Percentiles rank a stretch among this genome's conserved stretches.
Conservation (phyloP, 1,140 invertebrate genomes). For the Drosophila teissieri region DNA sequence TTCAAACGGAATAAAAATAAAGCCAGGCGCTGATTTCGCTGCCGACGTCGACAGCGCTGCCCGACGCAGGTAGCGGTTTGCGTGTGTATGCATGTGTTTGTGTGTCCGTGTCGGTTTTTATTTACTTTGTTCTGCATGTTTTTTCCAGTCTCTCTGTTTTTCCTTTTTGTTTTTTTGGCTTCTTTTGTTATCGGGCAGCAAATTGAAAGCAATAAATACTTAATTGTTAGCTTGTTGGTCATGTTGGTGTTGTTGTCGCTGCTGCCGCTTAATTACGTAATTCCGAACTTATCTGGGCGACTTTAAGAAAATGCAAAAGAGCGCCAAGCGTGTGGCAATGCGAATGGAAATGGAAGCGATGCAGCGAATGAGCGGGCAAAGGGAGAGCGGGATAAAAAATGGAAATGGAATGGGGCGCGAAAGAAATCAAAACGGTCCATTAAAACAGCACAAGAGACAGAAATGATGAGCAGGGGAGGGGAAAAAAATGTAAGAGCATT, state of each 20-base stretch:
- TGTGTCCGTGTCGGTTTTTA: slow-evolving; percentile 38
- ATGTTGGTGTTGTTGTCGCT: slow-evolving; percentile 8
- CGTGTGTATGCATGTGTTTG: slow-evolving; percentile 23
- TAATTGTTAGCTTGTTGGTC: slow-evolving; percentile 61
- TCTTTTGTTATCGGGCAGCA: slow-evolving; percentile 65
- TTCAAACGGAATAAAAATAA: slow-evolving; percentile 15
- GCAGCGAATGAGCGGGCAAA: background rate
- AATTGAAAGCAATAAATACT: slow-evolving; percentile 80
- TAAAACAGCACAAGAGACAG: background rate
- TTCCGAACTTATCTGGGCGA: slow-evolving; percentile 67
- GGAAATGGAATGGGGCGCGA: background rate
- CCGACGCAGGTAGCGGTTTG: slow-evolving; percentile 28
- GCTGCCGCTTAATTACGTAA: slow-evolving; percentile 68
- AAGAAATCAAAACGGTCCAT: background rate
- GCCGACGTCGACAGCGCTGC: slow-evolving; percentile 11
- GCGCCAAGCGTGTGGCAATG: slow-evolving; percentile 7
- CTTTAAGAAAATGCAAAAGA: slow-evolving; percentile 39
- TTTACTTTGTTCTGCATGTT: slow-evolving; percentile 40
- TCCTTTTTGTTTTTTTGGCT: slow-evolving; percentile 21
- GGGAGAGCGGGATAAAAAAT: background rate
- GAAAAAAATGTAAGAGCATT: background rate
- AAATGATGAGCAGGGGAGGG: background rate
- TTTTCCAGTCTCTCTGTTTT: slow-evolving; percentile 12
- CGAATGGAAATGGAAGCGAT: slow-evolving; percentile 3
- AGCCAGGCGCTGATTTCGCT: slow-evolving; percentile 57